Conservation (phyloP, 2,113 vertebrate genomes). For the Tragelaphus imberbis region DNA sequence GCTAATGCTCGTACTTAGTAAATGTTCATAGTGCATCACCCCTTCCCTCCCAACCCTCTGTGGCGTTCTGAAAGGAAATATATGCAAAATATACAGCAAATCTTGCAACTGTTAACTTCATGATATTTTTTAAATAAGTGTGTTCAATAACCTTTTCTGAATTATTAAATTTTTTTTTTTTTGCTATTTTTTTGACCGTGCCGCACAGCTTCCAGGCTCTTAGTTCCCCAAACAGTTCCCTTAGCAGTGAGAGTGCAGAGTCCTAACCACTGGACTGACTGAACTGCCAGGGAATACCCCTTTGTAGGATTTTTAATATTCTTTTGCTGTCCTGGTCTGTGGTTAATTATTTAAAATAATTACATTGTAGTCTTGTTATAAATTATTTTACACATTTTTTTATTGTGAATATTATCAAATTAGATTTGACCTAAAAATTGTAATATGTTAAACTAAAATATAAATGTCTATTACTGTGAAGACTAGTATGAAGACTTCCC, state of each 20-base stretch:
- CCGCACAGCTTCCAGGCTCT: not conserved
- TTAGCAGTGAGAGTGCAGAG: not conserved
- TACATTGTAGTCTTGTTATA: not conserved
- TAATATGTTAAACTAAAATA: not conserved
- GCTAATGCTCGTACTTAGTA: not conserved
- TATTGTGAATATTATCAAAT: not conserved
- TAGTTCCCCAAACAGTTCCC: not conserved
- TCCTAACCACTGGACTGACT: not conserved
- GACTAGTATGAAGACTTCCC: not conserved
- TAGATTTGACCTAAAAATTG: not conserved
- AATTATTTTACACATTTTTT: not conserved
- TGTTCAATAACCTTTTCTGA: not conserved
- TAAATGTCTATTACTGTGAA: not conserved
- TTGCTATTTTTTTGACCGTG: not conserved
- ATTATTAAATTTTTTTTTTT: not conserved
- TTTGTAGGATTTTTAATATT: not conserved
- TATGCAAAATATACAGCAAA: not conserved
- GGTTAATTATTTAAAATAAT: slow-evolving; percentile 8
- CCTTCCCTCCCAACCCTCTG: not conserved
- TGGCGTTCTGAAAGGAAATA: not conserved
- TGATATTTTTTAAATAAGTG: not conserved
- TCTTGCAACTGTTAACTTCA: not conserved
- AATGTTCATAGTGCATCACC: not conserved
- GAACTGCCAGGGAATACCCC: not conserved
- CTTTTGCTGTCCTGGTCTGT: not conserved